A percentile compares a stretch with the other conserved stretches of the same genome.
Conservation (phyloP, 2,888 invertebrate species). For the Elegia similella region DNA sequence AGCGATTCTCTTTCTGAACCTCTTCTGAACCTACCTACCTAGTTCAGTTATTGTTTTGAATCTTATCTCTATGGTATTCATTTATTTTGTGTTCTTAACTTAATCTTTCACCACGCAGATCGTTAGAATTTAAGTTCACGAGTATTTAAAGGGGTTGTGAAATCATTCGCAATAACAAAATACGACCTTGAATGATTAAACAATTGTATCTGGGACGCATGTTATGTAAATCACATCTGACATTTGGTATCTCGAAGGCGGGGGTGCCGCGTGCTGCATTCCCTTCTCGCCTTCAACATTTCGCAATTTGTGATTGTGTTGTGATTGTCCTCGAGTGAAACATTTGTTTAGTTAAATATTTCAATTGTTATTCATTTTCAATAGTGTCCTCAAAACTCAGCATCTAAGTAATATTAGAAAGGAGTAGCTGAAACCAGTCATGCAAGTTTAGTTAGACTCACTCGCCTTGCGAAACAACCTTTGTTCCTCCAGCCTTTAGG, state of each 20-base stretch:
- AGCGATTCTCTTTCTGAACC: too few species aligned
- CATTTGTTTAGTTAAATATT: slow-evolving; percentile 22
- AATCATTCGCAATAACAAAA: slow-evolving; percentile 33
- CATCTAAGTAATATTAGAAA: slow-evolving; percentile 20
- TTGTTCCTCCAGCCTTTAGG: slow-evolving; percentile 14
- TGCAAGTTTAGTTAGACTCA: slow-evolving; percentile 21
- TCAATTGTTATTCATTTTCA: not conserved
- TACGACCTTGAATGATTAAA: slow-evolving; percentile 60
- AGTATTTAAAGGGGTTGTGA: slow-evolving; percentile 37
- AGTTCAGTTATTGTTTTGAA: too few species aligned
- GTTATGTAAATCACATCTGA: slow-evolving; percentile 68
- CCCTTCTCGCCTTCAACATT: slow-evolving; percentile 53
- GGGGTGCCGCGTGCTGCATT: slow-evolving; percentile 39
- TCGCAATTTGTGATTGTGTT: slow-evolving; percentile 48
- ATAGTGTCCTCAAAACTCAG: slow-evolving; percentile 15
- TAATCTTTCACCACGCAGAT: slow-evolving; percentile 29
- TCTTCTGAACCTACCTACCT: too few species aligned
- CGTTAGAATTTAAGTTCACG: slow-evolving; percentile 39
- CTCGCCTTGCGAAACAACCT: slow-evolving; percentile 23
- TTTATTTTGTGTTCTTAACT: not conserved
- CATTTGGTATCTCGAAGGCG: slow-evolving; percentile 63
- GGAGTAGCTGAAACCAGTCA: slow-evolving; percentile 25
- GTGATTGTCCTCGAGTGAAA: slow-evolving; percentile 41
- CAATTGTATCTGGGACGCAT: slow-evolving; percentile 60
- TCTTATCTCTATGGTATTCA: not conserved